These are phyloP conservation scores for Lichenostomus cassidix DNA, from an alignment of 2,113 vertebrate species.

Conservation along the genomic window DNA sequence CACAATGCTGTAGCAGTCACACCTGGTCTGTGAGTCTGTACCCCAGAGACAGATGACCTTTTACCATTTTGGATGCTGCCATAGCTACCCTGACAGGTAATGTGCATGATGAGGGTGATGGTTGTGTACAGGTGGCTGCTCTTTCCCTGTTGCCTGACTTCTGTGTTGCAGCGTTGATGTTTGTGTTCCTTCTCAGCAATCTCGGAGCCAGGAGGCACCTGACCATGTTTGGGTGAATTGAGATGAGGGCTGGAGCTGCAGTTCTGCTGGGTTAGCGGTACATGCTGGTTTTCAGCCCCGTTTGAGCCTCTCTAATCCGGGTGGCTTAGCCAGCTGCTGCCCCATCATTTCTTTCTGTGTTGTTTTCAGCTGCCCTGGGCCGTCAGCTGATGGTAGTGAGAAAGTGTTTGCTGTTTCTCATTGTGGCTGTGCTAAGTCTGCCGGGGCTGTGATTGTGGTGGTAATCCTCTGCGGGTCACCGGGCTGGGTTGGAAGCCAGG, in stretches of 20 bases:
- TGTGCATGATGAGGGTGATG: accelerated
- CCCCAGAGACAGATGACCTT: accelerated
- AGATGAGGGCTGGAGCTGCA: neutral
- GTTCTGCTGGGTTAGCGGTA: slow-evolving; percentile 8
- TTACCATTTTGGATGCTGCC: neutral
- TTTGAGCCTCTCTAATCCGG: slow-evolving; percentile 25
- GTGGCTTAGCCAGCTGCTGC: slow-evolving; percentile 20
- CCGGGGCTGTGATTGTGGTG: slow-evolving; percentile 1
- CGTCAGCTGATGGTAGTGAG: neutral
- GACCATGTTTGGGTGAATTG: accelerated
- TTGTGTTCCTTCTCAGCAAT: accelerated
- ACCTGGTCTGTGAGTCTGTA: neutral
- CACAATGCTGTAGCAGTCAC: accelerated
- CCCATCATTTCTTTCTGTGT: slow-evolving; percentile 21
- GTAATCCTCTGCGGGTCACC: neutral
- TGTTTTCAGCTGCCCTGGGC: neutral
- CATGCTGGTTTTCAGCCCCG: neutral
- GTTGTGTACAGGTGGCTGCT: neutral
- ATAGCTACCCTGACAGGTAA: neutral
- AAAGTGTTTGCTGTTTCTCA: neutral
- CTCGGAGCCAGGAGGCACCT: neutral
- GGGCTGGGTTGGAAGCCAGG: neutral
- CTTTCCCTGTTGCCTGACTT: neutral
- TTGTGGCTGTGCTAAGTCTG: neutral
- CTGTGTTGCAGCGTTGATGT: accelerated